These are phyloP conservation scores for Platyura marginata DNA, from an alignment of 1,140 invertebrate genomes.

Conservation along the genomic window DNA sequence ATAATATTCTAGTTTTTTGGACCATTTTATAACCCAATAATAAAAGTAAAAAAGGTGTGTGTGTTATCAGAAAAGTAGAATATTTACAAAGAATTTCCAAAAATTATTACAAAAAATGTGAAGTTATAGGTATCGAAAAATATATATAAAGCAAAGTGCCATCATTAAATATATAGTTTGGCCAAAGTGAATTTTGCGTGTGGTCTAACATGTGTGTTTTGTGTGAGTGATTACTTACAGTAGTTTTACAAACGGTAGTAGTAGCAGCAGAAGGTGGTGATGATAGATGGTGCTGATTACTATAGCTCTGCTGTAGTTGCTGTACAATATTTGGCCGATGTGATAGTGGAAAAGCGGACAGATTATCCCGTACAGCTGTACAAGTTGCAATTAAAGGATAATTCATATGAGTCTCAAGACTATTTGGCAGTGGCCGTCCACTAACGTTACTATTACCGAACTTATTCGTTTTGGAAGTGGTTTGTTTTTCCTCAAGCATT, in stretches of 20 bases:
- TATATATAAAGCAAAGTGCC: no score
- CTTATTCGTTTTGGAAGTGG: slow-evolving; percentile 6
- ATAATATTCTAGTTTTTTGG: no score
- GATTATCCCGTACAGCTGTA: slow-evolving; percentile 19
- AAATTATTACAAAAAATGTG: no score
- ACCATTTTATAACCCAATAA: no score
- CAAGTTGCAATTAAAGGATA: slow-evolving; percentile 24
- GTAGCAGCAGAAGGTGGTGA: background rate
- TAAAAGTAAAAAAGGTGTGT: no score
- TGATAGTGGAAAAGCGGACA: slow-evolving; percentile 21
- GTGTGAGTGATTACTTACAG: slow-evolving; percentile 4
- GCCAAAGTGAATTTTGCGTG: background rate
- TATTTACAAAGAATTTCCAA: no score
- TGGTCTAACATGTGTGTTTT: background rate
- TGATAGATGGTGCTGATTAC: slow-evolving; percentile 4
- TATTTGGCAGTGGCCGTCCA: slow-evolving; percentile 18
- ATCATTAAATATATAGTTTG: no score
- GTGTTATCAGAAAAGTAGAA: no score
- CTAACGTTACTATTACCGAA: slow-evolving; percentile 8
- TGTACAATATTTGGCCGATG: slow-evolving; percentile 34
- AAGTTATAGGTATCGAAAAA: no score
- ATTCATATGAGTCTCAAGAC: slow-evolving; percentile 19
- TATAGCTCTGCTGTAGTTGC: slow-evolving; percentile 25
- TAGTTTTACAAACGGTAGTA: slow-evolving; percentile 1
- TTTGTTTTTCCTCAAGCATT: slow-evolving; percentile 14